Evolutionary conservation across 2,888 invertebrate genomes (phyloP), one percentile per base, ranked within the genome.

Genomic region (Chesias legatella): DNA sequence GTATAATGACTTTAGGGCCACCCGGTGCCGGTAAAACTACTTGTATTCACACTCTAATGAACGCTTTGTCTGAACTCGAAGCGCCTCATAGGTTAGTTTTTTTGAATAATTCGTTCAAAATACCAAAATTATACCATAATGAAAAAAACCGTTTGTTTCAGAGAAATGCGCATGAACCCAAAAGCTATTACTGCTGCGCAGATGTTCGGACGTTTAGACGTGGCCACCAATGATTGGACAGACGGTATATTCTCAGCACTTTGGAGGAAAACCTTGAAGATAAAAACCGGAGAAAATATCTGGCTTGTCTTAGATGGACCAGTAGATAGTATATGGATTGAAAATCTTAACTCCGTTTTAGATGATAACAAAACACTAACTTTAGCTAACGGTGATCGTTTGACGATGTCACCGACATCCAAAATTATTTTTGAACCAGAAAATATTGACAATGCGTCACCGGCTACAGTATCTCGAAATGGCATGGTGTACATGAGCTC

Each of bases 141-240:
- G 5, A 6, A n/a, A 8, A 22, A 31, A 28, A 6, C 9, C 1
- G 7, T 39, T 9, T 33, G 7, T 10, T 70, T 22, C 60, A 92
- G 94, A 54, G 98, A 98, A 89, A 97, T 98, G 97, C 90, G 98
- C 53, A 98, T 98, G 98, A 98, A 98, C 80, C 98, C 98, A 0
- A 98, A 98, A 85, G 96, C 98, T 8, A 98, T 98, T 64, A 98
- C 98, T 7, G 96, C 98, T 0, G 93, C 98, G 0, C 98, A 98
- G 89, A 98, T 98, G 98, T 98, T 98, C 73, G 98, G 98, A 0
- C 91, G 97, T 17, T 85, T 98, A 10, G 98, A 98, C 69, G 98
- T 98, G 0, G 98, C 98, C 1, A 98, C 98, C 1, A 98, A 98
- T 68, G 98, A 98, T 69, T 98, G 98, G 98, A 98, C 98, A 0